These are phyloP conservation scores for Acleris laterana DNA, from an alignment of 2,888 invertebrate genomes.

Conservation along the genomic window DNA sequence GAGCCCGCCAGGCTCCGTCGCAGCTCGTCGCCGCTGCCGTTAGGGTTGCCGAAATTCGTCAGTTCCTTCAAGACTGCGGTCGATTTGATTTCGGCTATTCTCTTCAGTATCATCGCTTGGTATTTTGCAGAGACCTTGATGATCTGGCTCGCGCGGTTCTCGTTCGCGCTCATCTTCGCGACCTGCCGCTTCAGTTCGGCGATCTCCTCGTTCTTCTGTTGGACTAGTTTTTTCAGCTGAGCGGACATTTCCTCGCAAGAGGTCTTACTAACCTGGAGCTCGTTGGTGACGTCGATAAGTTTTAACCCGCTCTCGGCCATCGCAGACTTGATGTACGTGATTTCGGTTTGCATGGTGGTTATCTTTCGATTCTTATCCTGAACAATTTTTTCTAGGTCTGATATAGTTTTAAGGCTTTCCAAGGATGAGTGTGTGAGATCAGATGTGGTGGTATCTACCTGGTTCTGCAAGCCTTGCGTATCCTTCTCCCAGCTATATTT, in stretches of 20 bases:
- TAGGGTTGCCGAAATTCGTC: slow-evolving; percentile 62
- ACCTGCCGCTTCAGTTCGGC: slow-evolving; percentile 72
- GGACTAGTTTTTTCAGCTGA: slow-evolving; percentile 73
- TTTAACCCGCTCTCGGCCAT: slow-evolving; percentile 75
- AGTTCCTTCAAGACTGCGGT: slow-evolving; percentile 73
- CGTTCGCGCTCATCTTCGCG: slow-evolving; percentile 68
- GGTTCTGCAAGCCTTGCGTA: slow-evolving; percentile 53
- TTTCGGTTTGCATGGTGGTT: slow-evolving; percentile 69
- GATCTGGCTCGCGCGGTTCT: slow-evolving; percentile 73
- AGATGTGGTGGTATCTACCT: slow-evolving; percentile 73
- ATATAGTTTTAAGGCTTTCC: slow-evolving; percentile 72
- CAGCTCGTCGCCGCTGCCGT: slow-evolving; percentile 65
- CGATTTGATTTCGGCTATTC: slow-evolving; percentile 75
- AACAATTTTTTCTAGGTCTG: slow-evolving; percentile 74
- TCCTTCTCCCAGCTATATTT: slow-evolving; percentile 56
- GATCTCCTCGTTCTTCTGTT: slow-evolving; percentile 76
- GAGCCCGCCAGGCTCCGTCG: slow-evolving; percentile 65
- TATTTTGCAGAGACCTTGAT: slow-evolving; percentile 78
- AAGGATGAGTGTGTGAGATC: slow-evolving; percentile 68
- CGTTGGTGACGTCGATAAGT: slow-evolving; percentile 68
- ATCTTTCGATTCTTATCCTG: slow-evolving; percentile 74
- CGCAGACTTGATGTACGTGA: slow-evolving; percentile 67
- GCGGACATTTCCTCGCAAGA: slow-evolving; percentile 68
- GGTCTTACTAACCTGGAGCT: slow-evolving; percentile 67
- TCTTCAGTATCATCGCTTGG: slow-evolving; percentile 74